These are phyloP conservation scores for Tetraneura akinire DNA, from an alignment of 1,140 invertebrate genomes.

Conservation along the genomic window DNA sequence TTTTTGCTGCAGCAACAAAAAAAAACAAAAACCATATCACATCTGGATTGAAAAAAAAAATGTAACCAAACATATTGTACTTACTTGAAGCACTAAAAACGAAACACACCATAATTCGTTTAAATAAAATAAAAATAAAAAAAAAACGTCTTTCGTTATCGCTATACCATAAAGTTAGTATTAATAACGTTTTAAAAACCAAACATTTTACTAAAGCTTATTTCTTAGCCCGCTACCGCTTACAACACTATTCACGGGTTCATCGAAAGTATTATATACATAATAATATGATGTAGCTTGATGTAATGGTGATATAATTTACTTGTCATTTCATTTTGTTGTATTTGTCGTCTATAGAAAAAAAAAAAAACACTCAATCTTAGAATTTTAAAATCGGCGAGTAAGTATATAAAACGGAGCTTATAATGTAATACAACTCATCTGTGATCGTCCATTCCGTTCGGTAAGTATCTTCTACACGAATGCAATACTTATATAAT, in stretches of 20 bases:
- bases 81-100: too few relatives aligned
- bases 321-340: not conserved
- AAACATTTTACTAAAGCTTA: conserved; percentile 42
- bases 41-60: not conserved
- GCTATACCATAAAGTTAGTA: too few relatives aligned
- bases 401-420: not conserved
- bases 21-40: not conserved
- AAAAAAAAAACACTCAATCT: conserved; percentile 45
- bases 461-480: conserved; percentile 32
- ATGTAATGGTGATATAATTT: not conserved
- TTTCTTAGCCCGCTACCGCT: conserved; percentile 10
- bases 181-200: not conserved
- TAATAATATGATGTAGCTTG: conserved; percentile 20
- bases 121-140: too few relatives aligned
- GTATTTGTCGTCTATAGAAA: conserved; percentile 36
- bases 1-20: too few relatives aligned
- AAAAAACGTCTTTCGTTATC: not conserved
- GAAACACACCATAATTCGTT: too few relatives aligned
- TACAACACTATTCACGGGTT: too few relatives aligned
- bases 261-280: not conserved
- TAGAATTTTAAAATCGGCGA: not conserved
- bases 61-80: not conserved
- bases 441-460: not conserved
- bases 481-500: too few relatives aligned
- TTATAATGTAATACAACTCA: conserved; percentile 10